Percentiles rank a stretch among this genome's conserved stretches.
Evolutionary conservation across 2,113 vertebrate genomes (phyloP).

Genomic region (Corydoras maculifer): DNA sequence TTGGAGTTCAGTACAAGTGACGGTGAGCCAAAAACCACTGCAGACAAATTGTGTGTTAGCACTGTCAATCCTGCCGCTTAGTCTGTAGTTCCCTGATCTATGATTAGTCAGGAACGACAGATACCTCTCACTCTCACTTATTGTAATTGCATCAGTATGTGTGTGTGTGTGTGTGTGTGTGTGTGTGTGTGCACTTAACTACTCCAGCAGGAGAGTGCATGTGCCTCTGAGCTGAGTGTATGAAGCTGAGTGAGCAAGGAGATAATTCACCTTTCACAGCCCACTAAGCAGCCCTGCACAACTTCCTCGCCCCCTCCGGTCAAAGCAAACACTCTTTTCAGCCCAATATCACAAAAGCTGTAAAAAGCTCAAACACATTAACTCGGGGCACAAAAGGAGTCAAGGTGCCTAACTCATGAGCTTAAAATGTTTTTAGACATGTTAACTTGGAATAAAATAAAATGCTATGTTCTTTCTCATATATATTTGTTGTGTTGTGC

Average conservation of each 20-base stretch:
- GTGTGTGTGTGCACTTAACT: background rate
- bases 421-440: too few species aligned
- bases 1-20: too few species aligned
- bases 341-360: background rate
- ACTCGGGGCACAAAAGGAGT: conserved; percentile 8
- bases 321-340: conserved; percentile 20
- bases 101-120: background rate
- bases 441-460: too few species aligned
- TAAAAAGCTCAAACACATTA: conserved; percentile 15
- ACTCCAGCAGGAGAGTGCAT: background rate
- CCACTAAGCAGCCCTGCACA: conserved; percentile 31
- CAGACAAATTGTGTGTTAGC: background rate
- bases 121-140: conserved; percentile 5
- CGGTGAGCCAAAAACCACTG: too few species aligned
- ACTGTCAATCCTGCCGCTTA: background rate
- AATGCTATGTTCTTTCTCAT: too few species aligned
- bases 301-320: conserved; percentile 7
- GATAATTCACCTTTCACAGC: conserved; percentile 46
- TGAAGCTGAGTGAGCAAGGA: conserved; percentile 13
- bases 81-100: background rate
- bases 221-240: background rate
- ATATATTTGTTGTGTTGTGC: too few species aligned
- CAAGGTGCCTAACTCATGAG: background rate
- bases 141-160: background rate
- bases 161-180: background rate